Base-by-base conservation (phyloP, 2,888 invertebrate species). In the Gryllus longicercus region DNA sequence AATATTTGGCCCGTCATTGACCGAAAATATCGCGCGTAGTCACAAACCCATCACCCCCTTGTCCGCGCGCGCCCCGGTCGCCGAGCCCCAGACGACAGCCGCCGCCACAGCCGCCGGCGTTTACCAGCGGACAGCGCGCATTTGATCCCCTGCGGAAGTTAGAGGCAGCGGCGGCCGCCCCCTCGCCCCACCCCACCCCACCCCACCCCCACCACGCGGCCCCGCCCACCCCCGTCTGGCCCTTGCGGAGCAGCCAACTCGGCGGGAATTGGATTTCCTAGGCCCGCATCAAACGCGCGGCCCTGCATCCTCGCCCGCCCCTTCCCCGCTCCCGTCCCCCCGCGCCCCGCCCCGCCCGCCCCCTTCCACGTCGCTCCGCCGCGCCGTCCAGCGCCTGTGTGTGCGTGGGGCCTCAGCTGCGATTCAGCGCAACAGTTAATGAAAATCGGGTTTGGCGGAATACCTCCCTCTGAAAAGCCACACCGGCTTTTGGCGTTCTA, bases 401-500 rank as follows among this genome's bases (percentile, higher is more conserved):
- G 77, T n/a, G 78, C 50, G 79, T 63, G 16, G 63, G 76, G 82
- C 25, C 82, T 51, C 81, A 81, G 79, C 81, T 81, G 81, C 77
- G 77, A 77, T 81, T 79, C 81, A 76, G 78, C 78, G 82, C 83
- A 80, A 81, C 81, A 82, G 84, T 86, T 86, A 86, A 86, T 86
- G 86, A 86, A 86, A 86, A 86, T 86, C 85, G 85, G 83, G 85
- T 86, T 86, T 86, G 83, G 78, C 21, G 18, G 49, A 77, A 49
- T 49, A 38, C 50, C 49, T 18, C 50, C 50, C n/a, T 50, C 50
- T n/a, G 16, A 49, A 23, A 23, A 50, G 50, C 49, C 77, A 25
- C 23, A 75, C 75, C 25, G 75, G 63, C 63, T 63, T 63, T 63
- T 63, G 63, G 63, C 63, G 63, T 63, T 63, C 63, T 63, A 63